Base-by-base conservation (phyloP, 2,113 vertebrate species). In the Lamprotornis superbus region DNA sequence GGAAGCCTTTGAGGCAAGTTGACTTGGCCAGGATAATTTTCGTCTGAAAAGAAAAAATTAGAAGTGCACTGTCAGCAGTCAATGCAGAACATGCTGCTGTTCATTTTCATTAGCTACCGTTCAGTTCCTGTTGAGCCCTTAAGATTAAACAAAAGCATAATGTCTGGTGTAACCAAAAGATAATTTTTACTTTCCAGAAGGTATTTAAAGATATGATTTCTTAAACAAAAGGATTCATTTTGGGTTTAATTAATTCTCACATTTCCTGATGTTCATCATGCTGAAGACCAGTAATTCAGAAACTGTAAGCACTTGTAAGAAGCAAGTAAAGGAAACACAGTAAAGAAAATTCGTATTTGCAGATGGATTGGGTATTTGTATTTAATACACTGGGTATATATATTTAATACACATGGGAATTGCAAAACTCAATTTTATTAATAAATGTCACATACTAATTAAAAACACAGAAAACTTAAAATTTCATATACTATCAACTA, bases 1-100 rank as follows among this genome's bases (percentile, higher is more conserved):
- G 99, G 42, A 99, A 98, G 82, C 97, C 98, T 5, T 97, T 99
- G 40, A 98, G 99, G 99, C 98, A 98, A 95, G 97, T 98, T 84
- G 10, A 18, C 17, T 37, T 90, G 39, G 44, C 68, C 53, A 30
- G 44, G 22, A 31, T 49, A 50, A 65, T 68, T 93, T 63, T 61
- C 25, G 24, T 53, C 49, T 77, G 81, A 63, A 35, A 67, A 67
- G 65, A 40, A n/a, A 68, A 89, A 71, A 18, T 5, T 13, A 12
- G 10, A 79, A 57, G 14, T 27, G 3, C 4, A 9, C 55, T 63
- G 68, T 80, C 39, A 71, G 79, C 52, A 74, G 46, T 71, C 40
- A 57, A 20, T 42, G 18, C 56, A 75, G 64, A 89, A 28, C 0
- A 0, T 28, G 22, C 31, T 71, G 28, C 31, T 70, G 39, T 15